Conservation (phyloP, 2,888 invertebrate species). For the Amiota communis region DNA sequence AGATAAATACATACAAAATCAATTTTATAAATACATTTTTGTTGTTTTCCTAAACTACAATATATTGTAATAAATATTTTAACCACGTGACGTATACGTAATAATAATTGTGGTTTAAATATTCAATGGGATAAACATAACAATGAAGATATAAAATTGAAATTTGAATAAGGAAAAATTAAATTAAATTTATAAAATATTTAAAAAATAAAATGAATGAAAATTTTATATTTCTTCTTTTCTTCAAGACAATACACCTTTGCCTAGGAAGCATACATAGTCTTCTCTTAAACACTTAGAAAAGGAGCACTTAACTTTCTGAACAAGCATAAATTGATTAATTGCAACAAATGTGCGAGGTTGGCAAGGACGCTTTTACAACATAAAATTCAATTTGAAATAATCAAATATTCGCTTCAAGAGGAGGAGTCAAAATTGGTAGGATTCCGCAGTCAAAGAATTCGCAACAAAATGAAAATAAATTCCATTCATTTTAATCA, state of each 20-base stretch:
- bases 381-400: neutral
- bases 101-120: neutral
- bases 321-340: neutral
- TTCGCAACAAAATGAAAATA: neutral
- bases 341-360: neutral
- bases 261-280: no score
- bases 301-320: constrained; percentile 6
- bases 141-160: no score
- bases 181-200: neutral
- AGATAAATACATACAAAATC: no score
- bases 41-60: no score
- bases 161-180: no score
- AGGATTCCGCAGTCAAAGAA: neutral
- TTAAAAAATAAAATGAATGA: neutral
- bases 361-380: neutral
- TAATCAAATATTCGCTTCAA: no score
- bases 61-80: no score
- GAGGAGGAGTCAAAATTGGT: neutral
- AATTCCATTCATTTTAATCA: neutral
- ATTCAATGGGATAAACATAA: no score
- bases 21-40: no score
- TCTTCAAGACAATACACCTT: no score
- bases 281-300: no score
- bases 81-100: neutral
- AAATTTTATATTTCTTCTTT: neutral